Base-by-base conservation (phyloP, 2,888 invertebrate genomes). In the Cryptus viduatorius region DNA sequence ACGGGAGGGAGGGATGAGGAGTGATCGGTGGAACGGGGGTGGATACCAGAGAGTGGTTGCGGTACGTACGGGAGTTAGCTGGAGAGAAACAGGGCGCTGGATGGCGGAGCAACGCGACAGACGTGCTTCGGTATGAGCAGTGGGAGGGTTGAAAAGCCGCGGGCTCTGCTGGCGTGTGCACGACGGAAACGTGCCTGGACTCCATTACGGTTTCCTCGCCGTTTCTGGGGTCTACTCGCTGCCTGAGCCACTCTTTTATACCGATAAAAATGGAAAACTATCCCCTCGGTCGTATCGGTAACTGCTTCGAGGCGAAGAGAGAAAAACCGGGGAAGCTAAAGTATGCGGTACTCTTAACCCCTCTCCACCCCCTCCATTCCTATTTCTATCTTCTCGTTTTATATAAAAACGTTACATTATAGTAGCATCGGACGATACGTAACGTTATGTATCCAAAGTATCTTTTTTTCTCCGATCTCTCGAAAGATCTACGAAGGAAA, bases 91-190 rank as follows among this genome's bases (percentile, higher is more conserved):
- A 31, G 29, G n/a, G 14, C 59, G 59, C 48, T 48, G 59, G 29
- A 61, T 24, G 42, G 48, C 12, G 79, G 16, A 61, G 77, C 72
- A 81, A 78, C 71, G 85, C 69, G 79, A 71, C 72, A 79, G 78
- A 83, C 68, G 78, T 85, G 86, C 73, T 73, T 71, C 19, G 83
- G 83, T 76, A 69, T 37, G 37, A 37, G 37, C 37, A 56, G 78
- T 53, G 65, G 68, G 88, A 84, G 88, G 88, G 88, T 90, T 87
- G 89, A 90, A 90, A 90, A 90, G 90, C 90, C 90, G 88, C 90
- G 87, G 89, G 90, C 90, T 90, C 88, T 90, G 89, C 90, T 90
- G 89, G 90, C 91, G 90, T 91, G 91, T 90, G 91, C 91, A 90
- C 90, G 91, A 90, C 89, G 90, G 89, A 90, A 90, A 91, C 90